A percentile compares a stretch with the other conserved stretches of the same genome.
Conservation (phyloP, 2,113 vertebrate species). For the Hippolais icterina region DNA sequence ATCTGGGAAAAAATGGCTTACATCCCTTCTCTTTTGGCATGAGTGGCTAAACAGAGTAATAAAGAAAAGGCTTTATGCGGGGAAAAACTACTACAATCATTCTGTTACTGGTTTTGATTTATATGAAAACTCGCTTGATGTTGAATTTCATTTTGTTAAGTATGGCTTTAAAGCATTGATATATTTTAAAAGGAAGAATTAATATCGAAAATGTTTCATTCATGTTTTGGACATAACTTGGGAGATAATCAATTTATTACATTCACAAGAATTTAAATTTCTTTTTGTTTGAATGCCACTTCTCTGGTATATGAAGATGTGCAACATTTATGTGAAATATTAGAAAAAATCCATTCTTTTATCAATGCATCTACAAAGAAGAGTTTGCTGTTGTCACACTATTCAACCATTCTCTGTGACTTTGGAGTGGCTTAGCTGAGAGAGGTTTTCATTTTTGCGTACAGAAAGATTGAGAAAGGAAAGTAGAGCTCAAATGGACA, state of each 20-base stretch:
- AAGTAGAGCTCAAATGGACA: neutral
- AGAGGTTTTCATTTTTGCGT: neutral
- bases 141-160: neutral
- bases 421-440: neutral
- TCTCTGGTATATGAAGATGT: neutral
- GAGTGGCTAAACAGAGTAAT: neutral
- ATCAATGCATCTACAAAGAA: neutral
- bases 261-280: neutral
- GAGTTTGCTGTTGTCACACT: neutral
- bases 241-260: neutral
- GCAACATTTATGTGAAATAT: neutral
- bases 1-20: neutral
- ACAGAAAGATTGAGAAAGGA: neutral
- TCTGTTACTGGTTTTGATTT: neutral
- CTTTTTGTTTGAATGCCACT: neutral
- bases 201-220: neutral
- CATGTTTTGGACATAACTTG: neutral
- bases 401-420: neutral
- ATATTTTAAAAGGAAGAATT: neutral
- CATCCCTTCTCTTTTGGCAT: neutral
- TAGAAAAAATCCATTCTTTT: neutral
- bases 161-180: neutral
- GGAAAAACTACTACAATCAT: neutral
- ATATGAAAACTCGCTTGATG: neutral
- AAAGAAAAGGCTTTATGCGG: neutral